Conservation (phyloP, 1,140 invertebrate species). For the Ceratosolen solmsi region DNA sequence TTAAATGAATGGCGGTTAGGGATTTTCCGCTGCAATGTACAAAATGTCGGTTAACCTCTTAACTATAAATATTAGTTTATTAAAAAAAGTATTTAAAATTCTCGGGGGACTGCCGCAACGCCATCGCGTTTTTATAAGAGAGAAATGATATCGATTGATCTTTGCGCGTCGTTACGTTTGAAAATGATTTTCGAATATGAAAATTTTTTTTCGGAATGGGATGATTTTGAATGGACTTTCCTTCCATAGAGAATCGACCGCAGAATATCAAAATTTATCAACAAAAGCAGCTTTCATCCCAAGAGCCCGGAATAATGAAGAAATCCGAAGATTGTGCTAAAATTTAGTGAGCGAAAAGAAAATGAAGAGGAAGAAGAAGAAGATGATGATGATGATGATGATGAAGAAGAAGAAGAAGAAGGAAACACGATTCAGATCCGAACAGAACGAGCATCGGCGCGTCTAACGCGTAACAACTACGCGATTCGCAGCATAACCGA, state of each 20-base stretch:
- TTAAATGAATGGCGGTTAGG: conserved; percentile 33
- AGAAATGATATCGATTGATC: conserved; percentile 23
- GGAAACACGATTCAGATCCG: conserved; percentile 38
- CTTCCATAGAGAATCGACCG: conserved; percentile 6
- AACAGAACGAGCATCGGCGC: conserved; percentile 51
- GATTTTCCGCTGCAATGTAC: conserved; percentile 64
- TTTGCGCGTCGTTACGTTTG: conserved; percentile 23
- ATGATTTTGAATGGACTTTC: conserved; percentile 30
- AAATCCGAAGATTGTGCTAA: not conserved
- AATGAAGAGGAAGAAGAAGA: no score
- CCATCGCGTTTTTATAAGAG: conserved; percentile 33
- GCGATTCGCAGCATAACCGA: conserved; percentile 60
- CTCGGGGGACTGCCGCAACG: conserved; percentile 4
- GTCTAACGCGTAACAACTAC: conserved; percentile 67
- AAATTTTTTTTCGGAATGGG: conserved; percentile 28
- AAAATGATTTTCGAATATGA: conserved; percentile 2
- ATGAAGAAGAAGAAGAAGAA: no score
- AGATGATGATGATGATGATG: no score
- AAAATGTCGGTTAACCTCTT: conserved; percentile 71
- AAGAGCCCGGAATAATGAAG: conserved; percentile 33
- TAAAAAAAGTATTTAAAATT: conserved; percentile 48
- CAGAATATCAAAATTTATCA: conserved; percentile 16
- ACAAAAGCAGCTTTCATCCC: conserved; percentile 8
- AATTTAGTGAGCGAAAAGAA: conserved; percentile 37
- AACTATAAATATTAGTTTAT: conserved; percentile 69